Evolutionary conservation across 2,888 invertebrate genomes (phyloP).

Genomic region (Melipona beecheii): DNA sequence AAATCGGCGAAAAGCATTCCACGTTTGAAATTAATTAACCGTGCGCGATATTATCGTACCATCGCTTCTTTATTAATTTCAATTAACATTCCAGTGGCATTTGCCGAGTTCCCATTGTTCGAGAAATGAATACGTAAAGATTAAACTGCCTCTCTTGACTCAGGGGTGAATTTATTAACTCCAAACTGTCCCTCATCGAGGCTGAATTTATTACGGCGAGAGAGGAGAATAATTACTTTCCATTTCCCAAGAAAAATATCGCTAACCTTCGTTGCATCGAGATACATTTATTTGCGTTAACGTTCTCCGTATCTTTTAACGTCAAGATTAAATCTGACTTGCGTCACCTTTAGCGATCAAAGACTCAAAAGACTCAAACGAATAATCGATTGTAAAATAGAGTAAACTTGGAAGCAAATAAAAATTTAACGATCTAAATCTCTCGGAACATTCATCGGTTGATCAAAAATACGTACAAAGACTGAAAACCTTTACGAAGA

Average conservation of each 20-base stretch:
- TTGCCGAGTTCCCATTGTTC: neutral
- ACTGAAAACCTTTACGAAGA: neutral
- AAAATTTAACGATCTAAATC: neutral
- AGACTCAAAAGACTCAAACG: neutral
- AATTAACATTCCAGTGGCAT: neutral
- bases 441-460: neutral
- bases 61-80: neutral
- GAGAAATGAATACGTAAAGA: neutral
- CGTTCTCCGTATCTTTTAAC: neutral
- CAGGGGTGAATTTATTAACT: neutral
- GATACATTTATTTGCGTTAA: neutral
- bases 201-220: neutral
- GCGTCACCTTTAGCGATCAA: neutral
- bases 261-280: neutral
- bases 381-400: neutral
- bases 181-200: neutral
- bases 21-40: neutral
- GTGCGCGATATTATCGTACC: neutral
- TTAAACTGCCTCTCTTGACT: neutral
- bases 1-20: neutral
- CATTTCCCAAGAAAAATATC: neutral
- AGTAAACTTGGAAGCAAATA: neutral
- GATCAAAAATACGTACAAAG: neutral
- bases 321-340: neutral
- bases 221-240: neutral